Percentiles rank a stretch among this genome's conserved stretches.
Conservation (phyloP, 1,140 invertebrate genomes). For the Aphidius ervi region DNA sequence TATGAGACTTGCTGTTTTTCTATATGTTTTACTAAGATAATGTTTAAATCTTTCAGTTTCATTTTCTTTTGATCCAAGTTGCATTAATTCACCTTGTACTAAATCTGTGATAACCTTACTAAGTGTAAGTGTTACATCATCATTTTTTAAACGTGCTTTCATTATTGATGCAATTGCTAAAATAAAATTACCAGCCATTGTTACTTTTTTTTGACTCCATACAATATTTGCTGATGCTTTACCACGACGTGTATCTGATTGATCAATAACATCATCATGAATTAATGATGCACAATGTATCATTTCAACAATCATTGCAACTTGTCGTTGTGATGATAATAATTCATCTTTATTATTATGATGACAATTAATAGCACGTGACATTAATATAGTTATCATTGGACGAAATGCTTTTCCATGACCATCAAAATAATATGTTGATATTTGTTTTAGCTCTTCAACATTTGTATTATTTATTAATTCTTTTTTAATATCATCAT, state of each 20-base stretch:
- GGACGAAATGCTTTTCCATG: slow-evolving; percentile 93
- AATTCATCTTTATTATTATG: slow-evolving; percentile 72
- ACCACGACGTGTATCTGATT: slow-evolving; percentile 87
- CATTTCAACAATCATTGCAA: slow-evolving; percentile 98
- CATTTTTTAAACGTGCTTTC: slow-evolving; percentile 84
- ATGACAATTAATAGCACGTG: slow-evolving; percentile 86
- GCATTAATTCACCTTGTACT: slow-evolving; percentile 98
- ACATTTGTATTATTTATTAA: slow-evolving; percentile 72
- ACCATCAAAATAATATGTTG: slow-evolving; percentile 94
- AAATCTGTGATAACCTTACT: slow-evolving; percentile 90
- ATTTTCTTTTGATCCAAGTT: slow-evolving; percentile 92
- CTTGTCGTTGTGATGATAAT: slow-evolving; percentile 74
- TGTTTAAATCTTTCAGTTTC: slow-evolving; percentile 94
- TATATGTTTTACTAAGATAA: slow-evolving; percentile 95
- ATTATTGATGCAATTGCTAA: slow-evolving; percentile 90
- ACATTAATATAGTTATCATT: slow-evolving; percentile 87
- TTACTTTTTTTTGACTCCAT: slow-evolving; percentile 97
- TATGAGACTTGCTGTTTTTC: slow-evolving; percentile 98
- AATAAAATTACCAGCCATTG: slow-evolving; percentile 96
- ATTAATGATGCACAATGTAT: slow-evolving; percentile 97
- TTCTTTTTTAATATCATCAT: slow-evolving; percentile 58
- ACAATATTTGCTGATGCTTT: slow-evolving; percentile 91
- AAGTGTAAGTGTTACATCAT: slow-evolving; percentile 87
- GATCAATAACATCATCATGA: slow-evolving; percentile 99
- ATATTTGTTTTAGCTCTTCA: slow-evolving; percentile 77